These are phyloP conservation scores for Neogobius melanostomus DNA, from an alignment of 2,113 vertebrate species.

Conservation along the genomic window DNA sequence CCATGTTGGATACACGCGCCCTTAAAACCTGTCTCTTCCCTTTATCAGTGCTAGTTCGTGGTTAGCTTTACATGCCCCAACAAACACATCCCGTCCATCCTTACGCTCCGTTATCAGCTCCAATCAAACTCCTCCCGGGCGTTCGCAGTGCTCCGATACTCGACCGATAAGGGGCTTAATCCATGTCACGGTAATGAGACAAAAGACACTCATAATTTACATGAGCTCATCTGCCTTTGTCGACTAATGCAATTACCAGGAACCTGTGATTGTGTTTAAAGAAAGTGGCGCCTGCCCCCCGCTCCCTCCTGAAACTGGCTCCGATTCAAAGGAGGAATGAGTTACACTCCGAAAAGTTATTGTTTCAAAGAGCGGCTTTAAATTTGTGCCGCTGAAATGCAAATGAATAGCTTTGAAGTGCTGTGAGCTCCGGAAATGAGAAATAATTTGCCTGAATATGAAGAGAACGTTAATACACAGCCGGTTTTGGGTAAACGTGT, in stretches of 20 bases:
- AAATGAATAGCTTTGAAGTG: constrained; percentile 66
- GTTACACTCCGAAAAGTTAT: constrained; percentile 47
- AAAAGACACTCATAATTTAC: constrained; percentile 35
- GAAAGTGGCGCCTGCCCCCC: constrained; percentile 11
- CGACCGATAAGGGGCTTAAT: constrained; percentile 30
- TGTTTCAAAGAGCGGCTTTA: constrained; percentile 60
- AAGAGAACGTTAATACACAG: constrained; percentile 24
- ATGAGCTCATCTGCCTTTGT: constrained; percentile 36
- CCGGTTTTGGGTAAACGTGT: constrained; percentile 14
- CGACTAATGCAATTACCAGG: constrained; percentile 39
- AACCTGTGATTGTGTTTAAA: constrained; percentile 36
- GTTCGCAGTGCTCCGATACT: constrained; percentile 26
- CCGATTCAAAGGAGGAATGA: constrained; percentile 39
- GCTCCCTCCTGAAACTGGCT: constrained; percentile 31
- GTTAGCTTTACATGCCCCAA: constrained; percentile 6
- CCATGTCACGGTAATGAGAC: constrained; percentile 28
- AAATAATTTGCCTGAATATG: constrained; percentile 30
- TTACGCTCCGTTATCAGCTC: constrained; percentile 19
- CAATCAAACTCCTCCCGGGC: constrained; percentile 8
- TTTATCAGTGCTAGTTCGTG: constrained; percentile 18
- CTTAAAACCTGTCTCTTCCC: constrained; percentile 31
- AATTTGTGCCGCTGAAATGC: constrained; percentile 55
- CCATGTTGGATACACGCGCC: constrained; percentile 24
- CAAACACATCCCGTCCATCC: constrained; percentile 24
- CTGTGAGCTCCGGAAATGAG: constrained; percentile 52